Evolutionary conservation across 2,113 vertebrate genomes (phyloP).

Genomic region (Zosterops japonicus): DNA sequence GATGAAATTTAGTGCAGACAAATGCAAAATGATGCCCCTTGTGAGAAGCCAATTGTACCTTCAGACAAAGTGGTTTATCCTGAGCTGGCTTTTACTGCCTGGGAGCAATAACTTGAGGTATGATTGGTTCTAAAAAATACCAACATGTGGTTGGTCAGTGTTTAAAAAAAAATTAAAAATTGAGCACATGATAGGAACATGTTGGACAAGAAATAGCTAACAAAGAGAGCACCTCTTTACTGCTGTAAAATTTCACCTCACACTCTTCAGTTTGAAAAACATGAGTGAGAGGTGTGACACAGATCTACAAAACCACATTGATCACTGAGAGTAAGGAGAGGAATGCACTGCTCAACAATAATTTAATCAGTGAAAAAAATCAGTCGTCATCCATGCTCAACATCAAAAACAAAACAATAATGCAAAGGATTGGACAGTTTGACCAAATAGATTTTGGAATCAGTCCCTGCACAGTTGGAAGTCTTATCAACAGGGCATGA

Average conservation of each 20-base stretch:
- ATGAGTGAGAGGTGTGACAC: background rate
- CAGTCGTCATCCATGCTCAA: background rate
- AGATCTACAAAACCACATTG: background rate
- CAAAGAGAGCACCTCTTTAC: background rate
- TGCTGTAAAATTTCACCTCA: background rate
- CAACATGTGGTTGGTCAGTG: background rate
- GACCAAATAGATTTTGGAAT: background rate
- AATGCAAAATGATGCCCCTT: background rate
- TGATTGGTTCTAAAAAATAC: background rate
- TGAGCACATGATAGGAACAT: background rate
- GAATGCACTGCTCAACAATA: background rate
- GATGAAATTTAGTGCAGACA: background rate
- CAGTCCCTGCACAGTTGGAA: background rate
- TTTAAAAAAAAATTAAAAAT: background rate
- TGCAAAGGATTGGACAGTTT: background rate
- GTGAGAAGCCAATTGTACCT: background rate
- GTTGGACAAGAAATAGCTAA: background rate
- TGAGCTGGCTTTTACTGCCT: background rate
- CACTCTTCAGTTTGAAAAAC: background rate
- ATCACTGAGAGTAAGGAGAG: background rate
- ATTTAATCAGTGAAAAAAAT: background rate
- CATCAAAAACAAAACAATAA: background rate
- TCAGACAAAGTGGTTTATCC: background rate
- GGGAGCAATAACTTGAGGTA: background rate
- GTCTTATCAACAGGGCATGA: background rate